phyloP scores from a whole-genome alignment of 2,113 vertebrate species.

The Callorhinus ursinus region DNA sequence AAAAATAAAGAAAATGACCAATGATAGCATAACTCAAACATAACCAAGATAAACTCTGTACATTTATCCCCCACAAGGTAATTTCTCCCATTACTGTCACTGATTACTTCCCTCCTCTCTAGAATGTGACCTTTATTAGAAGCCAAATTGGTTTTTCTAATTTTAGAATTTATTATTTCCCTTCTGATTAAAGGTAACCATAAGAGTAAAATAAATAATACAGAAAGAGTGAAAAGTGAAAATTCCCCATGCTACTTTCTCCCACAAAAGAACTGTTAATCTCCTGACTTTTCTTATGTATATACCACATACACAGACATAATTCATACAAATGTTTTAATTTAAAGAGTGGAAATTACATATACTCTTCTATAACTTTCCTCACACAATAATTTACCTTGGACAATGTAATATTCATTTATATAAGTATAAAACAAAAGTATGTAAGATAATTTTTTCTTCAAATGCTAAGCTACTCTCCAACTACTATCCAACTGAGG shows the following conservation, averaged over 20 bases:
- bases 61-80: not conserved
- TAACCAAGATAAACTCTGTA: constrained; percentile 2
- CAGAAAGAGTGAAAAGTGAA: not conserved
- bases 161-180: constrained; percentile 26
- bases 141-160: constrained; percentile 5
- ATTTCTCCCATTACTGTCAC: not conserved
- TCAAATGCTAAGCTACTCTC: not conserved
- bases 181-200: constrained; percentile 44
- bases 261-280: not conserved
- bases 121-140: constrained; percentile 9
- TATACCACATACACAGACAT: not conserved
- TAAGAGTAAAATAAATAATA: not conserved
- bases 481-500: not conserved
- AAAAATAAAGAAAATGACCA: constrained; percentile 23
- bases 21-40: not conserved
- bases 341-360: not conserved
- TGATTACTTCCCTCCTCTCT: not conserved
- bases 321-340: constrained; percentile 6
- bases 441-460: not conserved
- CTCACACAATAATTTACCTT: constrained; percentile 7
- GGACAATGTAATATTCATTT: not conserved
- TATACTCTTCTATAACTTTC: not conserved
- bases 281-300: not conserved
- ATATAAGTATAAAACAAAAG: not conserved
- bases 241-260: not conserved